Conservation (phyloP, 2,888 invertebrate species). For the Lomographa bimaculata region DNA sequence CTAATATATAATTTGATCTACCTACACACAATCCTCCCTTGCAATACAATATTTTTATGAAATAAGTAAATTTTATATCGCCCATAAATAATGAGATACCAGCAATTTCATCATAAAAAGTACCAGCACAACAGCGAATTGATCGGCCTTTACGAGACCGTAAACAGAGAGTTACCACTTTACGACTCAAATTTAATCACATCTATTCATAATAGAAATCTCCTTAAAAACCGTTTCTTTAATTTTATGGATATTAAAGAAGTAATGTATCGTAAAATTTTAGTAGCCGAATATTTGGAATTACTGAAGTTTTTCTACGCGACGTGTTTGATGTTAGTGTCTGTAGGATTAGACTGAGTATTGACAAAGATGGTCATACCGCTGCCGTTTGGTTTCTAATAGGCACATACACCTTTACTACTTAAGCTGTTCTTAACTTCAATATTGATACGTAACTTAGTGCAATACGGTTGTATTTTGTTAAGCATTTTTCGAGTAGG, state of each 20-base stretch:
- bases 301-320: conserved; percentile 30
- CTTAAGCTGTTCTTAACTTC: not conserved
- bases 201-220: conserved; percentile 45
- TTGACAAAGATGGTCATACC: conserved; percentile 51
- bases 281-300: conserved; percentile 42
- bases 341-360: conserved; percentile 55
- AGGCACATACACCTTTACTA: conserved; percentile 20
- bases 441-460: not conserved
- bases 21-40: conserved; percentile 19
- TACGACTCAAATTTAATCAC: conserved; percentile 59
- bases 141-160: conserved; percentile 41
- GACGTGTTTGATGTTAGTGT: conserved; percentile 54
- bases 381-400: conserved; percentile 39
- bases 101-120: conserved; percentile 37
- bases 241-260: conserved; percentile 62
- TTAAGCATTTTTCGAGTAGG: conserved; percentile 13
- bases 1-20: too few relatives aligned
- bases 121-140: conserved; percentile 41
- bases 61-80: conserved; percentile 35
- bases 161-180: conserved; percentile 45
- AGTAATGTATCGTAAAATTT: conserved; percentile 61
- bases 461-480: conserved; percentile 30
- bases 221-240: conserved; percentile 45
- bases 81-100: conserved; percentile 39
- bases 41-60: conserved; percentile 29